Evolutionary conservation across 2,888 invertebrate genomes (phyloP).

Genomic region (Lasius platythorax): DNA sequence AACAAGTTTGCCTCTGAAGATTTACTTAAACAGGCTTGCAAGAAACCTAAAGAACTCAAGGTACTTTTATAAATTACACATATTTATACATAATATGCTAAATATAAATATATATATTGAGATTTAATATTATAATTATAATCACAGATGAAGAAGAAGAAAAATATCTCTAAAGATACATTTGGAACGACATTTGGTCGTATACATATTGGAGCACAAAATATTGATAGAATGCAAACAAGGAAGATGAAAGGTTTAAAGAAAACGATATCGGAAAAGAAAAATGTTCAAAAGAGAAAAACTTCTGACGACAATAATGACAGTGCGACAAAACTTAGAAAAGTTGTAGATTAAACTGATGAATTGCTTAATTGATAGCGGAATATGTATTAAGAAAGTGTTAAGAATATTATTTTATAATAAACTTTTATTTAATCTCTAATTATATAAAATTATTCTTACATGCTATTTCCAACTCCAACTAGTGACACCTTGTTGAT

Average conservation of each 20-base stretch:
- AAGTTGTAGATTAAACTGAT: constrained; percentile 49
- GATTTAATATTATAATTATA: not conserved
- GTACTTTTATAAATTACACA: constrained; percentile 76
- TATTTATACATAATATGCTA: not conserved
- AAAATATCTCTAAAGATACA: constrained; percentile 95
- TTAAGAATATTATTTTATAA: constrained; percentile 10
- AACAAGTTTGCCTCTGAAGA: constrained; percentile 96
- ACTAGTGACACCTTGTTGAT: constrained; percentile 70
- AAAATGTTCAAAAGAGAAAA: constrained; percentile 88
- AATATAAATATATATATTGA: not conserved
- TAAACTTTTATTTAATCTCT: constrained; percentile 25
- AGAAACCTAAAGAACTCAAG: constrained; percentile 92
- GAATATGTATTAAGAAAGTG: constrained; percentile 17
- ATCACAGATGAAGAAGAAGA: constrained; percentile 92
- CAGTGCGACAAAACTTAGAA: constrained; percentile 69
- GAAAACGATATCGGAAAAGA: constrained; percentile 91
- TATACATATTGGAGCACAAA: constrained; percentile 97
- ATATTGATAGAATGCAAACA: constrained; percentile 94
- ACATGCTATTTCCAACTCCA: constrained; percentile 72
- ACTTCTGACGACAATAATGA: constrained; percentile 82
- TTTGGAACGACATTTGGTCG: constrained; percentile 96
- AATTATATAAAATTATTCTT: constrained; percentile 35
- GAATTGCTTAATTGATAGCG: constrained; percentile 44
- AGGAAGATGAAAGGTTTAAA: constrained; percentile 96
- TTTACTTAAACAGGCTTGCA: constrained; percentile 93